Conservation (phyloP, 2,113 vertebrate genomes). For the Macrotis lagotis region DNA sequence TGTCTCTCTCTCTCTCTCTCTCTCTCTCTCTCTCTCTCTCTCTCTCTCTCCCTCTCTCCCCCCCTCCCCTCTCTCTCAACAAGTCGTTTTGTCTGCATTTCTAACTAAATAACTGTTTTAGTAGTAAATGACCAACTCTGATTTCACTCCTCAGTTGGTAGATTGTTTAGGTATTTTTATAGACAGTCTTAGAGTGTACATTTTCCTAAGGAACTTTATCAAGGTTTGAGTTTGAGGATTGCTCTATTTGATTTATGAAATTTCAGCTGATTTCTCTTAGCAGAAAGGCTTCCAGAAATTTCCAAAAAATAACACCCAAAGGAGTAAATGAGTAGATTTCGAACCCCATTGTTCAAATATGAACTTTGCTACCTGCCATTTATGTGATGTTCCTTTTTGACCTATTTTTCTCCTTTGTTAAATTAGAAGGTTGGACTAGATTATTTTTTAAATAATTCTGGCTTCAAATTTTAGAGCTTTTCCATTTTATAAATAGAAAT, state of each 20-base stretch:
- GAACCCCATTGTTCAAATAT: background rate
- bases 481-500: slow-evolving; percentile 9
- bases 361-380: background rate
- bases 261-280: slow-evolving; percentile 50
- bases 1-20: too few species aligned
- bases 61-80: too few species aligned
- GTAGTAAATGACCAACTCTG: background rate
- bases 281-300: slow-evolving; percentile 36
- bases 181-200: background rate
- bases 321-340: background rate
- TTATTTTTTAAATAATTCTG: background rate
- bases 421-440: background rate
- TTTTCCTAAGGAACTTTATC: background rate
- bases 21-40: too few species aligned
- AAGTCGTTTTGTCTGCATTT: background rate
- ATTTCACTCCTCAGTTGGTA: background rate
- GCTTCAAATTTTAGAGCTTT: background rate
- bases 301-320: background rate
- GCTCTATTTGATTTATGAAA: slow-evolving; percentile 45
- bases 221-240: slow-evolving; percentile 19
- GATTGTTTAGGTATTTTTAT: background rate
- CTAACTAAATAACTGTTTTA: background rate
- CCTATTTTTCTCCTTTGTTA: background rate
- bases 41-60: too few species aligned
- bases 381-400: background rate